phyloP scores from a whole-genome alignment of 2,888 invertebrate species.

The Halictus ligatus region DNA sequence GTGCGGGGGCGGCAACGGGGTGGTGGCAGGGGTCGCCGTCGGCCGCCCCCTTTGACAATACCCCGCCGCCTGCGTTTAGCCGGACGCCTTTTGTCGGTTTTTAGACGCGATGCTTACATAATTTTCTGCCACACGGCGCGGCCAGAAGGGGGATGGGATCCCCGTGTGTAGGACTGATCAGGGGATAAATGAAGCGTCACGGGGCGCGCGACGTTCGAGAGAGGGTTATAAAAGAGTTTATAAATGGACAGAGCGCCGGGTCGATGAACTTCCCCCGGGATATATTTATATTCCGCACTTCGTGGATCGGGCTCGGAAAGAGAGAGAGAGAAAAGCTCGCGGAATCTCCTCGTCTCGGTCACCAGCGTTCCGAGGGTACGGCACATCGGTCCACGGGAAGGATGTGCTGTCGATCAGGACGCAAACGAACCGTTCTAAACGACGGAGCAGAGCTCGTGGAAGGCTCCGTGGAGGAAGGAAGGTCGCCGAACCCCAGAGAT shows the following conservation, averaged over 20 bases:
- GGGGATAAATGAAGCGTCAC: constrained; percentile 66
- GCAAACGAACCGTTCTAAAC: constrained; percentile 39
- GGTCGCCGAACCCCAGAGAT: constrained; percentile 47
- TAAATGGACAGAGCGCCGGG: constrained; percentile 51
- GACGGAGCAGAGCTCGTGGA: constrained; percentile 23
- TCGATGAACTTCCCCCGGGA: constrained; percentile 51
- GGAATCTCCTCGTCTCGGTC: not conserved
- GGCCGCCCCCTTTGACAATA: constrained; percentile 66
- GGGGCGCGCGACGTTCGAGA: constrained; percentile 33
- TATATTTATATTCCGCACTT: constrained; percentile 49
- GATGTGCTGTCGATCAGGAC: constrained; percentile 33
- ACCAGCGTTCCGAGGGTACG: not conserved
- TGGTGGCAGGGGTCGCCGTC: not conserved
- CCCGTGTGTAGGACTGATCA: constrained; percentile 60
- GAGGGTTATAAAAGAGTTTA: constrained; percentile 63
- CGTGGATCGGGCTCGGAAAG: constrained; percentile 12
- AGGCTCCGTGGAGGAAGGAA: constrained; percentile 29
- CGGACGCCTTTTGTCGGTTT: constrained; percentile 69
- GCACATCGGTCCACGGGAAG: constrained; percentile 9
- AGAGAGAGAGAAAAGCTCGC: constrained; percentile 1
- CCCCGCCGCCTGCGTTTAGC: constrained; percentile 64
- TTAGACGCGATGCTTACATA: constrained; percentile 68
- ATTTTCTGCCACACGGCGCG: constrained; percentile 66
- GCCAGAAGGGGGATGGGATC: constrained; percentile 47
- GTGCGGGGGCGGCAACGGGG: not conserved